Evolutionary conservation across 92 coral and sea anemone species (phyloP), one percentile per base, ranked within the genome.

Genomic region (Scolanthus callimorphus): DNA sequence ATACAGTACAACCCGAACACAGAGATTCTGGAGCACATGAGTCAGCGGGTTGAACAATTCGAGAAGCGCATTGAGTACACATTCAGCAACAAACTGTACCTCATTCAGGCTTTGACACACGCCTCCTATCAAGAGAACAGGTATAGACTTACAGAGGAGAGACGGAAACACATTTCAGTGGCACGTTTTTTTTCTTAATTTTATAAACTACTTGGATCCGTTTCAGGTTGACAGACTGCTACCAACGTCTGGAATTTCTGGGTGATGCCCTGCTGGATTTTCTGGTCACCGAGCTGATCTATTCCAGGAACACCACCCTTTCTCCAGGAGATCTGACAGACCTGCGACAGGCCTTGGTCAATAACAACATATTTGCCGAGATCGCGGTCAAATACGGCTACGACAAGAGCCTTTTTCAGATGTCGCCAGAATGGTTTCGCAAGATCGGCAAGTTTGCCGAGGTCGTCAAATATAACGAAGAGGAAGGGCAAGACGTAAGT

Each of bases 211-310:
- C n/a, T n/a, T n/a, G n/a, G n/a, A n/a, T n/a, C n/a, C n/a, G n/a
- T 15, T 34, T 15, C 15, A 34, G 41, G 41, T 34, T 46, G 22
- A 46, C 96, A n/a, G 81, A 83, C 59, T 83, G 87, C 31, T 88
- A 88, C 49, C 90, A 92, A 62, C 73, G 98, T 55, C 92, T 92
- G 15, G 98, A 92, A 71, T 92, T 92, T 67, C 90, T 92, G 11
- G 98, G 98, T 4, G 98, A 92, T 29, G 98, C 98, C 23, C 21
- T 92, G 27, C 48, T 92, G 61, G 98, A 92, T 49, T 92, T 92
- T 24, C 76, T 92, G 22, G 96, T 92, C 54, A 92, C 98, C 23
- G 95, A 88, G 64, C 84, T 85, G 48, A 54, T 92, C 59, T 92
- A 92, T 37, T 84, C 86, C 70, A 65, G 77, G 51, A 76, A 82